Evolutionary conservation across 2,888 invertebrate genomes (phyloP), one percentile per base, ranked within the genome.

Genomic region (Philereme transversata): DNA sequence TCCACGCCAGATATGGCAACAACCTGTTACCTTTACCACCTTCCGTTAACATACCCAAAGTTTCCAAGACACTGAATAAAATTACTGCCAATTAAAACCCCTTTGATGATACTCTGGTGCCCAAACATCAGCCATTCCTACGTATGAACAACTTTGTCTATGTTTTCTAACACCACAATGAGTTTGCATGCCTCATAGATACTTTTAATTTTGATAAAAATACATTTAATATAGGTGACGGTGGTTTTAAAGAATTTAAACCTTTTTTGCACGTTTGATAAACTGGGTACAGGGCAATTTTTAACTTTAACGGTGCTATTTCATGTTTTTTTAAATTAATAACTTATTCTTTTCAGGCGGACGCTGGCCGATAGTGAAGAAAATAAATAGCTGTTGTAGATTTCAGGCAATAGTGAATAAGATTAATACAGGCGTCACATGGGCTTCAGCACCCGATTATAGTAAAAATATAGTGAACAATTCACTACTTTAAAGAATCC

Each of bases 1-100:
- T 93, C 79, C 88, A 92, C 73, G 79, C 82, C 67, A 83, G 93
- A 87, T 93, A 93, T 69, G 92, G 93, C 73, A 89, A 92, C 75
- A 90, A 91, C 66, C 78, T 93, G 48, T 80, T 92, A 68, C 93
- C 93, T 50, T 77, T 91, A 75, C 87, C 92, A 47, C 92, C 92
- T 64, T 83, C 87, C 57, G 83, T 93, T 71, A 77, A 80, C 57
- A 93, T 93, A 81, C 93, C 93, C 41, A 93, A 93, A 87, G 87
- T 90, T 47, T 78, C 85, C 49, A 84, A 83, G 57, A 53, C 69
- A 71, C 69, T 83, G 57, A 68, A 73, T 83, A 83, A 76, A 78
- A 80, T 70, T 77, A 70, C 76, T 62, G 65, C 65, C 46, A 64
- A 47, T 51, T 70, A 67, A 63, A 47, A 36, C 9, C 51, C 51